Evolutionary conservation across 2,888 invertebrate genomes (phyloP).

Genomic region (Melinaea menophilus): DNA sequence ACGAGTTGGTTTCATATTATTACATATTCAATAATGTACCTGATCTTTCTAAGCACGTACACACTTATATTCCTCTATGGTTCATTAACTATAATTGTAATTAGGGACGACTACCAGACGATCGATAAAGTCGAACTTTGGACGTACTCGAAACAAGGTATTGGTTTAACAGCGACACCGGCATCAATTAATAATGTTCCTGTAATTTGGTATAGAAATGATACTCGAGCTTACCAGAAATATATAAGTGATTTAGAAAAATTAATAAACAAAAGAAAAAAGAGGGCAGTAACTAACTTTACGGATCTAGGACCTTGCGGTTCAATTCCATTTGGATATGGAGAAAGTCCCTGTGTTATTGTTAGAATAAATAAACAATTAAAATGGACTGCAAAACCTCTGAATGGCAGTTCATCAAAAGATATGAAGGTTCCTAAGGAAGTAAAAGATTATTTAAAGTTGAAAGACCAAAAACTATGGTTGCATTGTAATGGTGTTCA

Average conservation of each 20-base stretch:
- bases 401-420: constrained; percentile 41
- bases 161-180: constrained; percentile 61
- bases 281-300: constrained; percentile 34
- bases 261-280: constrained; percentile 43
- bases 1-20: constrained; percentile 53
- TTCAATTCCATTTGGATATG: constrained; percentile 58
- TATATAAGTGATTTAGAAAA: constrained; percentile 55
- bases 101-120: constrained; percentile 34
- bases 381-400: constrained; percentile 56
- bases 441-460: constrained; percentile 50
- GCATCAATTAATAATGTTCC: constrained; percentile 47
- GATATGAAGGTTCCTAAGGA: constrained; percentile 42
- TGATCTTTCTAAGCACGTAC: constrained; percentile 54
- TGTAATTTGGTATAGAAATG: constrained; percentile 57
- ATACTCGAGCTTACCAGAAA: constrained; percentile 46
- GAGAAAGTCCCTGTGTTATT: constrained; percentile 57
- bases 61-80: constrained; percentile 50
- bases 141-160: constrained; percentile 46
- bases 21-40: constrained; percentile 51
- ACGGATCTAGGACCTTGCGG: constrained; percentile 59
- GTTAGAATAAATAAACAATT: constrained; percentile 60
- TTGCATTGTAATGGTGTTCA: constrained; percentile 56
- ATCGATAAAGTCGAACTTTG: constrained; percentile 39
- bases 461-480: constrained; percentile 52
- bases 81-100: constrained; percentile 46